Evolutionary conservation across 2,797 vertebrate species (phyloP).

Genomic region (Valencia hispanica): DNA sequence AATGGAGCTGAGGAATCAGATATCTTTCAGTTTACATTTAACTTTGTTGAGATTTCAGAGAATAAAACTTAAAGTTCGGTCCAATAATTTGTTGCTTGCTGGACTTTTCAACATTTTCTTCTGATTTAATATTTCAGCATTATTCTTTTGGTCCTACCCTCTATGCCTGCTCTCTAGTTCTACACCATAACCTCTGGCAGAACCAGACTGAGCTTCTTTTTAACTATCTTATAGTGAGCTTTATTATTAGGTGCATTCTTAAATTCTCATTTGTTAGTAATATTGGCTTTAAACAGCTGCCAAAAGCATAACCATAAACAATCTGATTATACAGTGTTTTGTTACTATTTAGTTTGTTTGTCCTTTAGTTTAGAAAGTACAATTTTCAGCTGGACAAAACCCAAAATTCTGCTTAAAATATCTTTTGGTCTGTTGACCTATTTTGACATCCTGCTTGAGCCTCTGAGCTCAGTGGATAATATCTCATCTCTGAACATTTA

Average conservation of each 20-base stretch:
- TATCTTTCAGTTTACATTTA: not conserved
- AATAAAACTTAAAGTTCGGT: not conserved
- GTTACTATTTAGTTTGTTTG: no score
- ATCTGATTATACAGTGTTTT: not conserved
- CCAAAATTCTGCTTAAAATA: not conserved
- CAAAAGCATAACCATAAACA: not conserved
- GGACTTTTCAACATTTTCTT: no score
- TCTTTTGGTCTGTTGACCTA: not conserved
- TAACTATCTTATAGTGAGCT: not conserved
- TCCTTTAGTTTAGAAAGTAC: no score
- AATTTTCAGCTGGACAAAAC: not conserved
- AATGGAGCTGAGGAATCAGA: not conserved
- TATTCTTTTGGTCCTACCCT: no score
- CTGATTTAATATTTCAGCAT: no score
- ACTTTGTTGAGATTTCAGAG: not conserved
- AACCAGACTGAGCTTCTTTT: not conserved
- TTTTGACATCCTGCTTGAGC: not conserved
- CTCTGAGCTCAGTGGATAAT: not conserved
- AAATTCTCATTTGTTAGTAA: not conserved
- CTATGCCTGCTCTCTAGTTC: no score
- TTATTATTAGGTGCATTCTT: not conserved
- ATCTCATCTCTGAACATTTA: not conserved
- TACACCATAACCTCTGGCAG: no score
- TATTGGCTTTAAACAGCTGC: not conserved
- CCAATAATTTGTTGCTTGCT: not conserved